These are phyloP conservation scores for Drosophila antonietae DNA, from an alignment of 2,888 invertebrate genomes.

Conservation along the genomic window DNA sequence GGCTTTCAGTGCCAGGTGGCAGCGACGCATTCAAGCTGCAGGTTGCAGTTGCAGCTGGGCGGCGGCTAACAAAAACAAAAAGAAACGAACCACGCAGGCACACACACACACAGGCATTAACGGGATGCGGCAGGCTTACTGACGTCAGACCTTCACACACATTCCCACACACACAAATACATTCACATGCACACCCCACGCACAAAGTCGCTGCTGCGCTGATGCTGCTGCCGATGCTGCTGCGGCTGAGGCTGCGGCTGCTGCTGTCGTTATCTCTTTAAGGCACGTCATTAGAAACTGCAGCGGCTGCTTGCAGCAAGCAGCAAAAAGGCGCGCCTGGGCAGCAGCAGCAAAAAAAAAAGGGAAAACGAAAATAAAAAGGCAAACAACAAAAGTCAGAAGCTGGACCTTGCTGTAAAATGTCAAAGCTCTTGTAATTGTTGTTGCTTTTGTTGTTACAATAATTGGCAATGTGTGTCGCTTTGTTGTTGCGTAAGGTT, in stretches of 20 bases:
- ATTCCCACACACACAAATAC: constrained; percentile 23
- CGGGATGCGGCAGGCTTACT: constrained; percentile 54
- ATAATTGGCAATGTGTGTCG: constrained; percentile 58
- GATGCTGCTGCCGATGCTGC: constrained; percentile 10
- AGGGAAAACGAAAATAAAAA: constrained; percentile 4
- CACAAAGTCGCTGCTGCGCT: constrained; percentile 32
- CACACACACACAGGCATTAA: constrained; percentile 12
- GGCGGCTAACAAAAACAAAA: constrained; percentile 45
- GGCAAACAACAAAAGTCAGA: constrained; percentile 29
- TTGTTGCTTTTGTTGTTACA: constrained; percentile 38
- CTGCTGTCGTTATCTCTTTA: constrained; percentile 57
- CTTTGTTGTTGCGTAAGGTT: constrained; percentile 79
- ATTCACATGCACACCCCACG: constrained; percentile 43
- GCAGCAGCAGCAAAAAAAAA: constrained; percentile 13
- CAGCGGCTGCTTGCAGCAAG: constrained; percentile 46
- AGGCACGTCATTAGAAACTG: constrained; percentile 70
- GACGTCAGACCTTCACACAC: constrained; percentile 56
- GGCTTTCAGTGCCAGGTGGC: not conserved
- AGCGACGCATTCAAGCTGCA: constrained; percentile 1
- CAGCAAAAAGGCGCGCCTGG: constrained; percentile 54
- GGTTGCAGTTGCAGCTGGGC: constrained; percentile 38
- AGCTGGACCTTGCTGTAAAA: constrained; percentile 38
- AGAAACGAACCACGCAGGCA: constrained; percentile 9
- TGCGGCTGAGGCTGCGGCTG: constrained; percentile 15
- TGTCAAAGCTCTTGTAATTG: constrained; percentile 39